Base-by-base conservation (phyloP, 2,113 vertebrate genomes). In the Anarhynchus alexandrinus region DNA sequence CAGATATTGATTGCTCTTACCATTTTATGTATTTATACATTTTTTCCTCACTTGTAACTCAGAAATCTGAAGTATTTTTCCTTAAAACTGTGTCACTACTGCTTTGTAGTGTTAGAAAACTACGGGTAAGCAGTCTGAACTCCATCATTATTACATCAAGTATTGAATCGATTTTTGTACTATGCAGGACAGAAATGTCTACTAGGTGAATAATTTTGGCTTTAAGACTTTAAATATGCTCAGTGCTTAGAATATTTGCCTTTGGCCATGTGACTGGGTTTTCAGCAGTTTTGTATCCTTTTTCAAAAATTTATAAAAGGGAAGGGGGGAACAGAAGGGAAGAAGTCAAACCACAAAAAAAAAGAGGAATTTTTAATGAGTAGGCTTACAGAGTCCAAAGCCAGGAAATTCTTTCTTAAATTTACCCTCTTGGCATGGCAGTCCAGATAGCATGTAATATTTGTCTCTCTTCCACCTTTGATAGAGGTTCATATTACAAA, bases 331-430 rank as follows among this genome's bases (percentile, higher is more conserved):
- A 43, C 22, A 71, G 65, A 79, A 88, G 26, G 52, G 58, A 83
- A 72, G 70, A 95, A 6, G 5, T 87, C 55, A 93, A 95, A 83
- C 81, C 47, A 67, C 45, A 65, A 45, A 55, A 36, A 62, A 47
- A 40, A 45, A 26, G 13, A 21, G 38, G 32, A 27, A 32, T 92
- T 90, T 90, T 87, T 80, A 83, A 81, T 81, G 72, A 83, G 43
- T 64, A 90, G 52, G 26, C 34, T 71, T 90, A 54, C 2, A 22
- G 58, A 84, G 65, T 95, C 92, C 79, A 93, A 87, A 96, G 23
- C 54, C 87, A 93, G 91, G 71, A 97, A 94, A 91, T 86, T 86
- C 51, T 92, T 96, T 80, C 82, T 93, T 76, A 72, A 94, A 89
- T 84, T 92, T 92, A 69, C 61, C 42, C 69, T 58, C 43, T 94